phyloP scores from a whole-genome alignment of 1,140 invertebrate species.

The Hylyphantes graminicola region DNA sequence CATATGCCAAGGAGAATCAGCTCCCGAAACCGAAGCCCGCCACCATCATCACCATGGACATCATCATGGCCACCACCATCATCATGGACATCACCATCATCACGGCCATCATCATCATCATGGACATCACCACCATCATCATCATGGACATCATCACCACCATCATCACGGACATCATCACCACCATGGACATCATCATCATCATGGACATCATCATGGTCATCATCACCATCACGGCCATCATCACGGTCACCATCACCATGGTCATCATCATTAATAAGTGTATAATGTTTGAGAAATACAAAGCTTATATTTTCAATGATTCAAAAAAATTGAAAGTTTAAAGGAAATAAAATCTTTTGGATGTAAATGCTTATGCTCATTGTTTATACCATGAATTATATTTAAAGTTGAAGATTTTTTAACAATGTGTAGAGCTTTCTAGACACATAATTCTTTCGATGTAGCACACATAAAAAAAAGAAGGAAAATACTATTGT shows the following conservation, averaged over 20 bases:
- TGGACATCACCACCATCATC: conserved; percentile 9
- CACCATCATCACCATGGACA: conserved; percentile 39
- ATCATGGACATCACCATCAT: conserved; percentile 1
- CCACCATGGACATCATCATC: conserved; percentile 2
- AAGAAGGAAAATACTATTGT: too few species aligned
- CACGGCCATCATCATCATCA: conserved; percentile 13
- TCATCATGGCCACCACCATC: conserved; percentile 13
- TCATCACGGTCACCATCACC: not conserved
- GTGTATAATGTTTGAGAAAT: not conserved
- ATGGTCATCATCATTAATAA: conserved; percentile 34
- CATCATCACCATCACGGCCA: conserved; percentile 22
- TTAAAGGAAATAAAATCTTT: not conserved
- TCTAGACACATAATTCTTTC: too few species aligned
- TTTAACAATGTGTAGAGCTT: too few species aligned
- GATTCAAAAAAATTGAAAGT: not conserved
- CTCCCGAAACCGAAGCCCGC: not conserved
- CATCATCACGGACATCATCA: conserved; percentile 7
- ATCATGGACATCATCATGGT: conserved; percentile 16
- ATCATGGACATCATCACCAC: not conserved
- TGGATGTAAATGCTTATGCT: not conserved
- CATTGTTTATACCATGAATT: not conserved
- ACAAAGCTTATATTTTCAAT: not conserved
- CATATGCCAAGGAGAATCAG: not conserved
- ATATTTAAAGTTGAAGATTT: too few species aligned
- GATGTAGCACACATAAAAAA: too few species aligned